phyloP scores from a whole-genome alignment of 2,797 vertebrate species.

The Miichthys miiuy region DNA sequence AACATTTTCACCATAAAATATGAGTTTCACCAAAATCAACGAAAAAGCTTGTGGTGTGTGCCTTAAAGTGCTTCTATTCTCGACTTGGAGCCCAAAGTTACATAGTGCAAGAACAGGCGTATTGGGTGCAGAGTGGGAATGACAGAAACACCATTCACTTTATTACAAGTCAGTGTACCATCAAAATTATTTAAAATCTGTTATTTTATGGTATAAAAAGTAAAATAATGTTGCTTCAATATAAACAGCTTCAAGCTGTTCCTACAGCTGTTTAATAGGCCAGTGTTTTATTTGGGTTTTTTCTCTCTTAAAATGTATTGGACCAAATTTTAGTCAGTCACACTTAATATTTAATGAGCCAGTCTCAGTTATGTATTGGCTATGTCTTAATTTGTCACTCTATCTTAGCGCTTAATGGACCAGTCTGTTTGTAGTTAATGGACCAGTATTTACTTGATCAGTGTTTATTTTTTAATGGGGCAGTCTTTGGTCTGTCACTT shows the following conservation, averaged over 20 bases:
- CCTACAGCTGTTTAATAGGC: background rate
- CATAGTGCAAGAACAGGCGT: too few species aligned
- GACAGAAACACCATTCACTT: too few species aligned
- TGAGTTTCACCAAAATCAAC: too few species aligned
- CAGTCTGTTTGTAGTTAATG: slow-evolving; percentile 55
- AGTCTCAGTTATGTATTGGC: slow-evolving; percentile 41
- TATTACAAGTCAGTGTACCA: too few species aligned
- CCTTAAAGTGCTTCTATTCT: too few species aligned
- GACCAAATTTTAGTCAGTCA: slow-evolving; percentile 10
- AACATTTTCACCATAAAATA: too few species aligned
- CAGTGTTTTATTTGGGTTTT: background rate
- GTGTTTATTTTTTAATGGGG: slow-evolving; percentile 58
- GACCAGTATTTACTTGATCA: slow-evolving; percentile 47
- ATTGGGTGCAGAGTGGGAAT: too few species aligned
- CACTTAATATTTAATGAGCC: slow-evolving; percentile 34
- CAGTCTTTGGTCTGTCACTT: slow-evolving; percentile 45
- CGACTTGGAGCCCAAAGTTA: too few species aligned
- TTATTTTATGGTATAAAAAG: too few species aligned
- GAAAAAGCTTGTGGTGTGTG: too few species aligned
- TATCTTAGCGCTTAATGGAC: slow-evolving; percentile 53
- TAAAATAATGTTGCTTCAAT: background rate
- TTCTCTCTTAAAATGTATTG: background rate
- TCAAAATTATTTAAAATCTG: too few species aligned
- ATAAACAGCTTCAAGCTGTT: too few species aligned
- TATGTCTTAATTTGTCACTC: slow-evolving; percentile 55